phyloP scores from a whole-genome alignment of 2,888 invertebrate species.

The Galerucella calmariensis region DNA sequence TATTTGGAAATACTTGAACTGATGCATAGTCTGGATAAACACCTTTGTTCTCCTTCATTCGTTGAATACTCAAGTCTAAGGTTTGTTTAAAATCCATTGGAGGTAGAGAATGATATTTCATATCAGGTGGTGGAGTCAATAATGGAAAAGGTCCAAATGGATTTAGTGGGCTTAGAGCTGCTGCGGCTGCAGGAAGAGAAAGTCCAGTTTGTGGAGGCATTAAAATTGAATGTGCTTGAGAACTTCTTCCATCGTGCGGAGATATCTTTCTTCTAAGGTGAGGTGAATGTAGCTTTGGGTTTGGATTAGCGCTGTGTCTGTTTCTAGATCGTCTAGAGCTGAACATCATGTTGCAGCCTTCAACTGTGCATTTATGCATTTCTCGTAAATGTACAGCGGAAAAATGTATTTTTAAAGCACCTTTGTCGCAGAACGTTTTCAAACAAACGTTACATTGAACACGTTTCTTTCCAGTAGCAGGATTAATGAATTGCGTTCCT shows the following conservation, averaged over 20 bases:
- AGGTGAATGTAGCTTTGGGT: constrained; percentile 97
- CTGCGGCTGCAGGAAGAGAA: constrained; percentile 69
- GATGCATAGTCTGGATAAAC: constrained; percentile 56
- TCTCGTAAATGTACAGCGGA: constrained; percentile 98
- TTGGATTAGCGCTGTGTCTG: constrained; percentile 97
- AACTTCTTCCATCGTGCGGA: constrained; percentile 91
- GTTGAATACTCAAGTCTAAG: constrained; percentile 69
- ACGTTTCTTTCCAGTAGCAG: constrained; percentile 93
- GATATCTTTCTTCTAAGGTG: constrained; percentile 93
- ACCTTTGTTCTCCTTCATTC: constrained; percentile 65
- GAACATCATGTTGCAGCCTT: constrained; percentile 99
- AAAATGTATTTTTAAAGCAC: constrained; percentile 98
- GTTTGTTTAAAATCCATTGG: constrained; percentile 75
- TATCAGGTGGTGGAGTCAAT: constrained; percentile 76
- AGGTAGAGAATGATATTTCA: constrained; percentile 71
- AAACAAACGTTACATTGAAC: constrained; percentile 98
- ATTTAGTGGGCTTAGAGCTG: constrained; percentile 77
- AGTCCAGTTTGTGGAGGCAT: constrained; percentile 79
- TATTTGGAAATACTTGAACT: constrained; percentile 49
- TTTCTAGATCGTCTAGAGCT: constrained; percentile 95
- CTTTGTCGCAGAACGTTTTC: constrained; percentile 99
- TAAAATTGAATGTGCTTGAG: constrained; percentile 85
- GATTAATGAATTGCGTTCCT: constrained; percentile 91
- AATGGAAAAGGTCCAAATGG: constrained; percentile 84
- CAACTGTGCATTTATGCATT: constrained; percentile 99